phyloP scores from a whole-genome alignment of 2,888 invertebrate species.

The Drosophila infuscata region DNA sequence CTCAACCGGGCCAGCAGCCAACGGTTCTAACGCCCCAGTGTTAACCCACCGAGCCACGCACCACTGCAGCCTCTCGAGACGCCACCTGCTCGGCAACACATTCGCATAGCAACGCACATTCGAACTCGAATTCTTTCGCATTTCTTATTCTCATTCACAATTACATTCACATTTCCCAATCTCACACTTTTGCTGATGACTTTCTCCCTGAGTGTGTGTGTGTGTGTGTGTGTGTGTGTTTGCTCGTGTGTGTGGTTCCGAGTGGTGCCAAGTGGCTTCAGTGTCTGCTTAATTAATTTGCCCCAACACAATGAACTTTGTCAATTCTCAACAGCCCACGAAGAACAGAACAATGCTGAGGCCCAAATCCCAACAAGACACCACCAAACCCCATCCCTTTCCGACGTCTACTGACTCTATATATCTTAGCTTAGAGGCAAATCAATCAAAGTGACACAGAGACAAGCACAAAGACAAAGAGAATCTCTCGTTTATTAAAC shows the following conservation, averaged over 20 bases:
- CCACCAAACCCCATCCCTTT: neutral
- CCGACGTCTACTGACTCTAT: neutral
- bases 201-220: neutral
- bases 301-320: conserved; percentile 55
- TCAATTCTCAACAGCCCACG: conserved; percentile 42
- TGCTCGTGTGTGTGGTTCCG: conserved; percentile 9
- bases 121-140: conserved; percentile 25
- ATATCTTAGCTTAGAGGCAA: conserved; percentile 14
- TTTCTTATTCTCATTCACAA: conserved; percentile 25
- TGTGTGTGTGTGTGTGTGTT: conserved; percentile 1
- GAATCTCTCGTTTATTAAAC: neutral
- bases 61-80: conserved; percentile 1
- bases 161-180: conserved; percentile 42
- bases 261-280: conserved; percentile 33
- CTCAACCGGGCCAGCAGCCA: conserved; percentile 44
- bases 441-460: conserved; percentile 56
- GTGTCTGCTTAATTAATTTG: conserved; percentile 71
- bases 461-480: conserved; percentile 20
- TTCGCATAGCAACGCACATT: conserved; percentile 25
- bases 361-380: conserved; percentile 5
- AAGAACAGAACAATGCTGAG: conserved; percentile 22
- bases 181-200: conserved; percentile 2
- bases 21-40: neutral
- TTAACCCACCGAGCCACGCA: conserved; percentile 3
- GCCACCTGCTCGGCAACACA: conserved; percentile 40